Base-by-base conservation (phyloP, 1,140 invertebrate genomes). In the Heliconius himera region DNA sequence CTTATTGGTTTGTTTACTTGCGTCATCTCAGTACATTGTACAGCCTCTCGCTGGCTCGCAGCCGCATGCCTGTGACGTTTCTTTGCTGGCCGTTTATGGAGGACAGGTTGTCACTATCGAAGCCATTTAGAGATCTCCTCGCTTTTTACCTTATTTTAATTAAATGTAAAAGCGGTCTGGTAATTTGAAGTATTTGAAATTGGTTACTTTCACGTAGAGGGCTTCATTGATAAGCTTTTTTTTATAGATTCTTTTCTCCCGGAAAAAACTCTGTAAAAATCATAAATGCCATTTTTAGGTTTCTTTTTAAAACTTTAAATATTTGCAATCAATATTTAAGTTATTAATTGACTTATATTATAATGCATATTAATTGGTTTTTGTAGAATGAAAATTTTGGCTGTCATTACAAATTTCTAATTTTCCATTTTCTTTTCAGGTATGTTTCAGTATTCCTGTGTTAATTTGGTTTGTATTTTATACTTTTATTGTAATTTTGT, bases 371-470 rank as follows among this genome's bases (percentile, higher is more conserved):
- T 36, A 36, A 6, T 36, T 6, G 33, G 33, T 0, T 6, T 36
- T 36, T 36, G 33, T 36, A 36, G 6, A 36, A 36, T 36, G 33
- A 36, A 36, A 36, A 36, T 36, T 36, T 36, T 36, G 33, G 33
- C 0, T 33, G 4, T 33, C 33, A 36, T 36, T 36, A 46, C 41
- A 16, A 46, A 51, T 29, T 36, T 51, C 20, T 51, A 70, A 73
- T 74, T 66, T 41, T 26, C 2, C 33, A 46, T 70, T 79, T 76
- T 29, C 73, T 80, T 80, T 80, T 54, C 74, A 80, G 79, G 79
- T 80, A 80, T 66, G 79, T 80, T 72, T 73, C 54, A 51, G 49
- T 51, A 22, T 56, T 66, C 3, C 22, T 29, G 60, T 13, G 11
- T 26, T 66, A 3, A 22, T 66, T 66, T 66, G 60, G 60, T 66